Evolutionary conservation across 2,797 vertebrate species (phyloP).

Genomic region (Cetoscarus ocellatus): DNA sequence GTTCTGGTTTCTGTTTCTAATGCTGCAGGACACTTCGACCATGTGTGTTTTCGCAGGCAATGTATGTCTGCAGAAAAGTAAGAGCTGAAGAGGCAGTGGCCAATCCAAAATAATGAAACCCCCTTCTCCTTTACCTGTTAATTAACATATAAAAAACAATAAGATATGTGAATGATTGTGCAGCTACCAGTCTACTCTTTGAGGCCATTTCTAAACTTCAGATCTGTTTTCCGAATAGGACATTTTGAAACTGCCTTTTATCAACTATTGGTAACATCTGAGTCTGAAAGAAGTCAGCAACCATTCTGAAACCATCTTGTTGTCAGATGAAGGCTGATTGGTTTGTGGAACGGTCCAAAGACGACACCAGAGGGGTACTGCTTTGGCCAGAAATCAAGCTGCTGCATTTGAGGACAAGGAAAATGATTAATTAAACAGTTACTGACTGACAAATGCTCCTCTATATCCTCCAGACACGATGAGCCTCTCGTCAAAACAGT

Average conservation of each 20-base stretch:
- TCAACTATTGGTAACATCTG: too few relatives aligned
- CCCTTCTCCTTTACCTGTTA: too few relatives aligned
- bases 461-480: conserved; percentile 1
- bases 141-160: too few relatives aligned
- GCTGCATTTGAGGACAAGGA: neutral
- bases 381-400: neutral
- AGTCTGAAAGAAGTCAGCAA: neutral
- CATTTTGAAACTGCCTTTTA: too few relatives aligned
- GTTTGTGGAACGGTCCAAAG: neutral
- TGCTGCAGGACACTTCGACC: neutral
- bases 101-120: too few relatives aligned
- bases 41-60: neutral
- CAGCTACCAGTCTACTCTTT: too few relatives aligned
- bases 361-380: neutral
- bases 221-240: too few relatives aligned
- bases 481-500: conserved; percentile 20
- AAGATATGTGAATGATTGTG: too few relatives aligned
- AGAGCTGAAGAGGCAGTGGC: too few relatives aligned
- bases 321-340: neutral
- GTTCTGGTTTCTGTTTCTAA: too few relatives aligned
- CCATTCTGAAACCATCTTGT: neutral
- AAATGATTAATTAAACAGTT: neutral
- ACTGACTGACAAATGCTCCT: conserved; percentile 17
- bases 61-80: too few relatives aligned
- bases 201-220: too few relatives aligned